These are phyloP conservation scores for Anolis apletophallus DNA, from an alignment of 2,797 vertebrate genomes.

Conservation along the genomic window DNA sequence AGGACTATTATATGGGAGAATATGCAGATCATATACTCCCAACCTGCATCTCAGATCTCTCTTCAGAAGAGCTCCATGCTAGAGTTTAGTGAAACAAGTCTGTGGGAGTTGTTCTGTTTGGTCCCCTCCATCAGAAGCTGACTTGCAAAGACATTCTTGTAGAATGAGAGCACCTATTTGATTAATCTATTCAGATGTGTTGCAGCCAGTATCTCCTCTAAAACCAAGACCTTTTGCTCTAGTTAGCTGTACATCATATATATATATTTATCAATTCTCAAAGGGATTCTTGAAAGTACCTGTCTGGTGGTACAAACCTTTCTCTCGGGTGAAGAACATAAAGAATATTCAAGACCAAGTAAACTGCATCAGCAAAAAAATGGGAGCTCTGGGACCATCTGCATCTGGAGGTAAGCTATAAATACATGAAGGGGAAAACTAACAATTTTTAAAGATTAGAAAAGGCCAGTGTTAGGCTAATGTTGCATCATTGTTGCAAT, in stretches of 20 bases:
- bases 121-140: too few relatives aligned
- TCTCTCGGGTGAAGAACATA: background rate
- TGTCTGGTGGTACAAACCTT: constrained; percentile 82
- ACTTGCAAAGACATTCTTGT: background rate
- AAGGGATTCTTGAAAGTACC: constrained; percentile 91
- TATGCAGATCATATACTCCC: background rate
- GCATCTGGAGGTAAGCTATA: constrained; percentile 54
- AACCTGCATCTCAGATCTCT: background rate
- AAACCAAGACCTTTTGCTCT: background rate
- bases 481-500: too few relatives aligned
- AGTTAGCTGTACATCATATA: background rate
- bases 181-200: background rate
- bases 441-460: background rate
- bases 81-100: background rate
- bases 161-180: background rate
- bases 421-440: background rate
- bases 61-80: background rate
- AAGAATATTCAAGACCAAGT: constrained; percentile 45
- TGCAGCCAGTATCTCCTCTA: background rate
- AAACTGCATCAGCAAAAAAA: constrained; percentile 61
- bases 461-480: background rate
- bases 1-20: background rate
- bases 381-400: constrained; percentile 56
- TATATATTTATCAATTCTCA: background rate
- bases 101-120: background rate